Percentiles rank a stretch among this genome's conserved stretches.
Conservation (phyloP, 2,113 vertebrate genomes). For the Psephotus haematonotus region DNA sequence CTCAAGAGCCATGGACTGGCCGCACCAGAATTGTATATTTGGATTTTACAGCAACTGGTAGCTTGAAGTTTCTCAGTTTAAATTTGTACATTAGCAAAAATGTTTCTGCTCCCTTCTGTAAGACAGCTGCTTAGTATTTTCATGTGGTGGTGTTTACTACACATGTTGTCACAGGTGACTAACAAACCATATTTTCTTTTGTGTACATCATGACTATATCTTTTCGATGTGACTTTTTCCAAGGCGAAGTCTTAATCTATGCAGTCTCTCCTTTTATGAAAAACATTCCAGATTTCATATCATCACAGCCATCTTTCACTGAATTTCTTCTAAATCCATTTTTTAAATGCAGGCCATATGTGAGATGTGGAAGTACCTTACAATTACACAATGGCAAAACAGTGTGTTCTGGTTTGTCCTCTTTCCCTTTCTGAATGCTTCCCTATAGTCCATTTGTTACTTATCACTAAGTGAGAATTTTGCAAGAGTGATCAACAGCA, state of each 20-base stretch:
- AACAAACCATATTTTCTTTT: background rate
- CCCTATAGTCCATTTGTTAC: background rate
- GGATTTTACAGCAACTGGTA: background rate
- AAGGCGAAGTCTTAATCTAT: background rate
- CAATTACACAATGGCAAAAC: background rate
- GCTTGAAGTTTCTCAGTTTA: background rate
- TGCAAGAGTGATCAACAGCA: background rate
- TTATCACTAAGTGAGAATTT: background rate
- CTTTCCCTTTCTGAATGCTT: background rate
- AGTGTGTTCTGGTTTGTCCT: background rate
- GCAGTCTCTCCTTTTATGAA: background rate
- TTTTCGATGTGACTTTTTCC: background rate
- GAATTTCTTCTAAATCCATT: background rate
- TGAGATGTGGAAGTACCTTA: background rate
- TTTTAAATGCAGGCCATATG: background rate
- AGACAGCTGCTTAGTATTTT: background rate
- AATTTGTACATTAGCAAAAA: background rate
- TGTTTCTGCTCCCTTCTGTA: background rate
- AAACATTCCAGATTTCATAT: background rate
- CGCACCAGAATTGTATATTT: background rate
- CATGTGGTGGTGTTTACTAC: background rate
- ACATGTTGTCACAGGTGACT: fast-evolving
- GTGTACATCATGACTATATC: background rate
- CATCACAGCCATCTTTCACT: background rate
- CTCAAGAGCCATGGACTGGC: background rate